Base-by-base conservation (phyloP, 2,113 vertebrate genomes). In the Macquaria ambigua region DNA sequence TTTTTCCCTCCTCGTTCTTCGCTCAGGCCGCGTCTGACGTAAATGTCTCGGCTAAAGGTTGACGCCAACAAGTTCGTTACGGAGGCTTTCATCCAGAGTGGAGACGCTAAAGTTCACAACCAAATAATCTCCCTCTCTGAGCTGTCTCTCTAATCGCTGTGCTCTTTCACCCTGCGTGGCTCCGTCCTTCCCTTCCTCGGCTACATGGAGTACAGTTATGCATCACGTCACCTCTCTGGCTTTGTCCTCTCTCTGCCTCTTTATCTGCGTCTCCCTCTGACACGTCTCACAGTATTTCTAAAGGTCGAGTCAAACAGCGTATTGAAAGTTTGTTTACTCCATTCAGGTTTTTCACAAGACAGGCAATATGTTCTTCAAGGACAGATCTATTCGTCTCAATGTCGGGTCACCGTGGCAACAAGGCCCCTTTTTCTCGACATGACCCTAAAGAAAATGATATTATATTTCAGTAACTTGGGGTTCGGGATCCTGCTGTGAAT, bases 41-140 rank as follows among this genome's bases (percentile, higher is more conserved):
- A 85, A 88, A 87, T 56, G 84, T 90, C 84, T 34, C 1, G 0
- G 37, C 48, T 86, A 77, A 90, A 91, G 82, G 86, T 87, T 41
- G 68, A 71, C 6, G 11, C 6, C 52, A 20, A 56, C 52, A 10
- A 5, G 12, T 62, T 84, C 0, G 0, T 62, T 68, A 50, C 15
- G 0, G 74, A 79, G n/a, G 3, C 77, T 48, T 81, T 88, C 46
- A 71, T 90, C 73, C 76, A 21, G 68, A 61, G 55, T 0, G 43
- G 12, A 83, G 66, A 77, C 48, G n/a, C 23, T 52, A 43, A 78
- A 87, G 81, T 82, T 90, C 80, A 82, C 15, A 48, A 6, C 8
- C n/a, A 41, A 21, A 71, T 86, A 31, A 80, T 55, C 53, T 79
- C 68, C 9, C 5, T 9, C 79, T 75, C 2, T 0, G 67, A 68